Evolutionary conservation across 2,888 invertebrate species (phyloP).

Genomic region (Mesorhabditis sp.): DNA sequence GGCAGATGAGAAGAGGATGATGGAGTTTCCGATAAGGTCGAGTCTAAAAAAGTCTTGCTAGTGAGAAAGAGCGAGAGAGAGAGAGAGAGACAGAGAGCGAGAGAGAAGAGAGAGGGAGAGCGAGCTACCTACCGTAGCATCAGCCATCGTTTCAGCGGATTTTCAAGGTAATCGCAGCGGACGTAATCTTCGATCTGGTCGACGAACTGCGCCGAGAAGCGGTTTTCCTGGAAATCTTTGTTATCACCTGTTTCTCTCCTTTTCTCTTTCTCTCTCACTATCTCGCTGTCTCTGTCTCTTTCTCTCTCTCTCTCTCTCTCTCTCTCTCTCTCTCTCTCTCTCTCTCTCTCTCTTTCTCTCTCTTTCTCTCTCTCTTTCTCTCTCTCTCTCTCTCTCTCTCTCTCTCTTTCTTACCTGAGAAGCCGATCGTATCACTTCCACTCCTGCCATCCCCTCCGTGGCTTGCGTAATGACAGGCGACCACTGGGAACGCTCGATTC

Average conservation of each 20-base stretch:
- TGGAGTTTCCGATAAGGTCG: not conserved
- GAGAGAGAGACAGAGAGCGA: too few species aligned
- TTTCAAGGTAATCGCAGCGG: not conserved
- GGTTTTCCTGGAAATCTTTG: too few species aligned
- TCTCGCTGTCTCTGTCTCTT: too few species aligned
- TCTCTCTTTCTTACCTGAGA: not conserved
- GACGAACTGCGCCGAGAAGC: not conserved
- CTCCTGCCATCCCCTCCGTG: not conserved
- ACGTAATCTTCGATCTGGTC: not conserved
- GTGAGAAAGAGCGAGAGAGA: too few species aligned
- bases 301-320: too few species aligned
- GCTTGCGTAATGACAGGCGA: constrained; percentile 2
- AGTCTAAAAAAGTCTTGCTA: not conserved
- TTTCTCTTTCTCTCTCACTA: too few species aligned
- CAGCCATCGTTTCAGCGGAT: not conserved
- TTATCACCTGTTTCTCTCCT: too few species aligned
- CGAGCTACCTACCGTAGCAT: not conserved
- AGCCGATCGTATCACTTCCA: not conserved
- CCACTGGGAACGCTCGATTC: not conserved
- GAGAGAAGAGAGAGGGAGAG: not conserved
- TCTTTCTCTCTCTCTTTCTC: too few species aligned
- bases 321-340: too few species aligned
- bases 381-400: too few species aligned
- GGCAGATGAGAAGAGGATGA: not conserved
- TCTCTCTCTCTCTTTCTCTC: too few species aligned